A percentile compares a stretch with the other conserved stretches of the same genome.
phyloP scores from a whole-genome alignment of 2,797 vertebrate genomes.

The Discoglossus pictus region DNA sequence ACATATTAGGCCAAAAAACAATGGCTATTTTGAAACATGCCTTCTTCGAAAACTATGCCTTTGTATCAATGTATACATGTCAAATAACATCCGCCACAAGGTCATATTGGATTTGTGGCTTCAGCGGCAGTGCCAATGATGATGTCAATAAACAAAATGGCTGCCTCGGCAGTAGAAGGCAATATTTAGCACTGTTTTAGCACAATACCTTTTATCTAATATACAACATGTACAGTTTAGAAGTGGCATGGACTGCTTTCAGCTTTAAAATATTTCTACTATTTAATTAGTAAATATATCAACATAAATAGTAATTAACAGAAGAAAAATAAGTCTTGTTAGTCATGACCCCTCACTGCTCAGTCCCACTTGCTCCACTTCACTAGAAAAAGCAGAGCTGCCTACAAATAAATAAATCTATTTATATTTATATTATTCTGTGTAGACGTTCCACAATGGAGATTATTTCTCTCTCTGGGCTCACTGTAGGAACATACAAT shows the following conservation, averaged over 20 bases:
- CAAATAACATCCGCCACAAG: slow-evolving; percentile 2
- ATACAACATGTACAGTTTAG: slow-evolving; percentile 14
- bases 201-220: slow-evolving; percentile 36
- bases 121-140: neutral
- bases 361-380: too few species aligned
- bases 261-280: slow-evolving; percentile 38
- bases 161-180: slow-evolving; percentile 16
- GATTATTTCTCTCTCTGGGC: neutral
- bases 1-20: slow-evolving; percentile 23
- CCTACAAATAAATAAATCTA: neutral
- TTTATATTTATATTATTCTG: neutral
- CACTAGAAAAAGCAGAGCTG: too few species aligned
- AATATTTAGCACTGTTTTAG: slow-evolving; percentile 32
- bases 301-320: slow-evolving; percentile 33
- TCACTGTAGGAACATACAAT: neutral
- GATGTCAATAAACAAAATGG: slow-evolving; percentile 30
- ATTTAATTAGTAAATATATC: slow-evolving; percentile 30
- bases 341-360: too few species aligned
- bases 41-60: neutral
- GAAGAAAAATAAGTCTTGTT: too few species aligned
- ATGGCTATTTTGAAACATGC: slow-evolving; percentile 45
- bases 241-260: slow-evolving; percentile 35
- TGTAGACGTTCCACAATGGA: neutral
- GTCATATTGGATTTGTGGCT: neutral
- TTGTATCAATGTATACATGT: slow-evolving; percentile 2